These are phyloP conservation scores for Parotocinclus haroldoi DNA, from an alignment of 2,797 vertebrate species.

Conservation along the genomic window DNA sequence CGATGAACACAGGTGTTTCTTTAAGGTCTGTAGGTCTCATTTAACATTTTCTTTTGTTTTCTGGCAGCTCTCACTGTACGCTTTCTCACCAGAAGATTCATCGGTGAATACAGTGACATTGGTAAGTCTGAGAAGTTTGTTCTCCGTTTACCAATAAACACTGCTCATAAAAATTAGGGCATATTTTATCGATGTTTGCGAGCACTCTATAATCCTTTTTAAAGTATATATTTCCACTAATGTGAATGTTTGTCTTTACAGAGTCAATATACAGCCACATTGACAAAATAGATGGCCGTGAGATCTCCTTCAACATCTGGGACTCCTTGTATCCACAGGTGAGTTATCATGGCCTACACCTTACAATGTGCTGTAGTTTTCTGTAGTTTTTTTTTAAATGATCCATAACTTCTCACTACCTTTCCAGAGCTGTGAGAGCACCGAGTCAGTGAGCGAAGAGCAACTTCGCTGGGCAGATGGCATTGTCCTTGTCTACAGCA, in stretches of 20 bases:
- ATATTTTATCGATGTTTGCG: too few species aligned
- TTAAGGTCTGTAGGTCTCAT: neutral
- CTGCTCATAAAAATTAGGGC: neutral
- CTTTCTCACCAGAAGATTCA: constrained; percentile 66
- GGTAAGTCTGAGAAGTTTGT: constrained; percentile 48
- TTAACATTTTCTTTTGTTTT: neutral
- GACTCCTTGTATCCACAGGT: constrained; percentile 64
- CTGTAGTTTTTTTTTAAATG: too few species aligned
- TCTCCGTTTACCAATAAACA: neutral
- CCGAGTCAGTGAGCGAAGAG: constrained; percentile 56
- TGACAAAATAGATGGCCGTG: constrained; percentile 59
- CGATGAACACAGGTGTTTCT: neutral
- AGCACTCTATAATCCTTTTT: neutral
- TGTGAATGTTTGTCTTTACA: constrained; percentile 29
- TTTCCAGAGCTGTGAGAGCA: constrained; percentile 48
- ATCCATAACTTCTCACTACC: neutral
- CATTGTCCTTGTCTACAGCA: constrained; percentile 78
- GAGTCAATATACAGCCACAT: constrained; percentile 67
- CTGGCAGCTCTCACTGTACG: constrained; percentile 63
- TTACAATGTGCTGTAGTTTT: too few species aligned
- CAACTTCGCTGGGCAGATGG: constrained; percentile 76
- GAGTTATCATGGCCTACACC: constrained; percentile 1
- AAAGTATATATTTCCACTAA: neutral
- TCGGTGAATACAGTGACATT: constrained; percentile 68
- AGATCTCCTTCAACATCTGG: constrained; percentile 66